Evolutionary conservation across 2,797 vertebrate genomes (phyloP).

Genomic region (Myiotriccus ornatus): DNA sequence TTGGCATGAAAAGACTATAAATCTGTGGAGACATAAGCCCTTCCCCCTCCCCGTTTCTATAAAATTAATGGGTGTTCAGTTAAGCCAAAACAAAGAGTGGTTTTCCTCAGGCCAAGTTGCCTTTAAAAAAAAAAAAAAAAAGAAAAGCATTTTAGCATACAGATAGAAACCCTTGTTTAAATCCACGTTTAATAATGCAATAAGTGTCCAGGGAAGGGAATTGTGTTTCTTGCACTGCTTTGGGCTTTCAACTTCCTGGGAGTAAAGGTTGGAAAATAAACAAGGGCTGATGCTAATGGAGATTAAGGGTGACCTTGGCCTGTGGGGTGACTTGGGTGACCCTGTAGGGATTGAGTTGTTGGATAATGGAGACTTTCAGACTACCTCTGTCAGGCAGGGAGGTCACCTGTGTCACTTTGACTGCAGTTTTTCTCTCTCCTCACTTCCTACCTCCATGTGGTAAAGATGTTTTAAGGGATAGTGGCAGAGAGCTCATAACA

Average conservation of each 20-base stretch:
- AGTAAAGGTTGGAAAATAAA: constrained; percentile 34
- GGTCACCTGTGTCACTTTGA: neutral
- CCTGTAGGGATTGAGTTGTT: neutral
- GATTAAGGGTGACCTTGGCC: constrained; percentile 28
- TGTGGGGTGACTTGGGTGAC: neutral
- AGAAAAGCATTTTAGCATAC: neutral
- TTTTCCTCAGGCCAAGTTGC: constrained; percentile 40
- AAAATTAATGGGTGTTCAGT: constrained; percentile 62
- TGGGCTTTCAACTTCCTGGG: constrained; percentile 18
- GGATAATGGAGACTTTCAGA: neutral
- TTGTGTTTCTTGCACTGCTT: neutral
- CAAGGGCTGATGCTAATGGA: neutral
- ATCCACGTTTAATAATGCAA: constrained; percentile 38
- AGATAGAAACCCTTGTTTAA: constrained; percentile 35
- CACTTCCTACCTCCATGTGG: neutral
- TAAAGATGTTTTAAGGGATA: neutral
- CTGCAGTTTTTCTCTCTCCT: neutral
- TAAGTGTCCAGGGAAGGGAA: constrained; percentile 28
- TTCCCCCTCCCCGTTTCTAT: constrained; percentile 27
- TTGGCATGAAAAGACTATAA: constrained; percentile 59
- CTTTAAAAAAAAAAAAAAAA: neutral
- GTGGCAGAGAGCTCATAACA: neutral
- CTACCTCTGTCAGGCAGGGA: neutral
- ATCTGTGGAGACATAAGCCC: constrained; percentile 41
- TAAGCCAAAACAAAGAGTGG: constrained; percentile 60